phyloP scores from a whole-genome alignment of 1,140 invertebrate genomes.

The Whitmania pigra region DNA sequence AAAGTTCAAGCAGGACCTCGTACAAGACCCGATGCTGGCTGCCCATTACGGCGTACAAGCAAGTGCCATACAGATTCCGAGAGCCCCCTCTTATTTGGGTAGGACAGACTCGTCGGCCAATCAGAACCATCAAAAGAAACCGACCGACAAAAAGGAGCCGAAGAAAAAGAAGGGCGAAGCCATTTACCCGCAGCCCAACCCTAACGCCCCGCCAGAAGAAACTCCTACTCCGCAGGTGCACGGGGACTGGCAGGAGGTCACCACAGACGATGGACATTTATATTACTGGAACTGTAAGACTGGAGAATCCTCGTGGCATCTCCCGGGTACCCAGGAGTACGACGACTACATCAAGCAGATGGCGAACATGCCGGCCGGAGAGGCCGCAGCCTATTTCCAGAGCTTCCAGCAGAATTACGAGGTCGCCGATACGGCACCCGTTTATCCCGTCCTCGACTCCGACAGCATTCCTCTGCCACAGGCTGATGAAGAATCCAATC shows the following conservation, averaged over 20 bases:
- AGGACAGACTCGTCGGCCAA: background rate
- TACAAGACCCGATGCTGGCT: slow-evolving; percentile 8
- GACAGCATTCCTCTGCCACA: too few relatives aligned
- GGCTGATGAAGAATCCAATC: too few relatives aligned
- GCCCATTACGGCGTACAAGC: slow-evolving; percentile 10
- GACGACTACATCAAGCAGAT: slow-evolving; percentile 2
- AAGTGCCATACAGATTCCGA: background rate
- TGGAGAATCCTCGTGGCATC: slow-evolving; percentile 8
- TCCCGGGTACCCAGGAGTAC: background rate
- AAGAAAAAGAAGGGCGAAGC: background rate
- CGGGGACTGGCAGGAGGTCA: slow-evolving; percentile 15
- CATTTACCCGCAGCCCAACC: too few relatives aligned
- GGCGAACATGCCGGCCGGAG: background rate
- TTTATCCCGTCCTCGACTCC: too few relatives aligned
- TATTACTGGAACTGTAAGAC: slow-evolving; percentile 18
- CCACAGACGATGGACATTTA: background rate
- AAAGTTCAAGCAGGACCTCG: slow-evolving; percentile 4
- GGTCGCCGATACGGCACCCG: too few relatives aligned
- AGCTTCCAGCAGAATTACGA: too few relatives aligned
- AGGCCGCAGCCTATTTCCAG: too few relatives aligned
- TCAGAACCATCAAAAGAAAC: background rate
- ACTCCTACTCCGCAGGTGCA: background rate
- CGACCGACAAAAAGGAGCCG: background rate
- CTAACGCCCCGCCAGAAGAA: too few relatives aligned
- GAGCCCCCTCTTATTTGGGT: background rate